Base-by-base conservation (phyloP, 1,140 invertebrate species). In the Drosophila seguyi region DNA sequence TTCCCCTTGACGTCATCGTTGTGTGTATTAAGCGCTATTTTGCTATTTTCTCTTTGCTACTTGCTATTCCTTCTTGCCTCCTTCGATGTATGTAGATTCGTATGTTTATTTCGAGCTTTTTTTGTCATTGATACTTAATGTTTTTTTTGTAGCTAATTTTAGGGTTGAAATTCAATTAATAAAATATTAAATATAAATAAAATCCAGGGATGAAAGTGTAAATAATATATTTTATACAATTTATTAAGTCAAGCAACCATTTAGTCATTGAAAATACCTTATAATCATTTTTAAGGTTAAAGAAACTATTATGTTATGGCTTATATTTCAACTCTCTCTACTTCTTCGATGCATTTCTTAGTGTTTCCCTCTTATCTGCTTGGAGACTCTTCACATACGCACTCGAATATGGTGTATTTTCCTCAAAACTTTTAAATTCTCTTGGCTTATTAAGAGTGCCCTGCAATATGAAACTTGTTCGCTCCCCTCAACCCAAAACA, bases 381-480 rank as follows among this genome's bases (percentile, higher is more conserved):
- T 42, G 41, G 22, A 22, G 31, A 1, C 50, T 16, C 58, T 45
- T 47, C 31, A 44, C 39, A 58, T 42, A 20, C 5, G 11, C 7
- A 31, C 36, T 62, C 5, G 44, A 13, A 22, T 34, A 18, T 34
- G 27, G 20, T 34, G 20, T 4, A 60, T 36, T 8, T 63, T n/a
- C 38, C 65, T 14, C 14, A 11, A 31, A 36, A 50, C 22, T 72
- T 42, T 71, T 48, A 44, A 38, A 50, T 59, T 50, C 36, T 50
- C 42, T n/a, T 25, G 68, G 74, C 79, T 77, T 81, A 81, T 81
- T 82, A 73, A 63, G 59, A 67, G 74, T 74, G 55, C 18, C 59
- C 41, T 60, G 72, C 55, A 83, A 79, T 57, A 85, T 81, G 56
- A 72, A 68, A 82, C 72, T 66, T 47, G 53, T 72, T 71, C 34